Conservation (phyloP, 1,140 invertebrate species). For the Pectinophora gossypiella region DNA sequence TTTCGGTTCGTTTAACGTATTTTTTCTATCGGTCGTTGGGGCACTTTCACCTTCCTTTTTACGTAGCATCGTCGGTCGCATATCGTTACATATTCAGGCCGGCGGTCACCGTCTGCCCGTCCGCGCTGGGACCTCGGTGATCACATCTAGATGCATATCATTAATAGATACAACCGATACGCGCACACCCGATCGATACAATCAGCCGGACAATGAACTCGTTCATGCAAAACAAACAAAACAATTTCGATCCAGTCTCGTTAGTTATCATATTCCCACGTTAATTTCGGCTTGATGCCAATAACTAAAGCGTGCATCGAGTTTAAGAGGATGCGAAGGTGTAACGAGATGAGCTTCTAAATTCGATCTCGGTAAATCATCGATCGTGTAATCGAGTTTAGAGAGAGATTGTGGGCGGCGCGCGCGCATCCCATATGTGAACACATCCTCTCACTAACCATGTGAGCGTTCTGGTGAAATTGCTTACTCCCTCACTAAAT, state of each 20-base stretch:
- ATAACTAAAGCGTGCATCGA: not conserved
- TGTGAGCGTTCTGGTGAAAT: slow-evolving; percentile 37
- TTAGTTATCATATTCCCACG: slow-evolving; percentile 16
- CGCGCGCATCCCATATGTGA: slow-evolving; percentile 55
- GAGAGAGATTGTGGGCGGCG: slow-evolving; percentile 64
- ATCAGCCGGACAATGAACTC: slow-evolving; percentile 12
- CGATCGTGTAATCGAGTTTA: slow-evolving; percentile 67
- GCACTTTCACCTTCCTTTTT: slow-evolving; percentile 63
- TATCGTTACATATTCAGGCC: slow-evolving; percentile 58
- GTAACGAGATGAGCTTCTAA: slow-evolving; percentile 58
- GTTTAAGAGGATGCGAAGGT: slow-evolving; percentile 38
- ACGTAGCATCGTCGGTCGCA: slow-evolving; percentile 25
- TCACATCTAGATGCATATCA: slow-evolving; percentile 57
- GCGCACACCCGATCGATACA: slow-evolving; percentile 23
- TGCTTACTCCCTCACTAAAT: slow-evolving; percentile 27
- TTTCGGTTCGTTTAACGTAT: slow-evolving; percentile 44
- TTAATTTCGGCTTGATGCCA: slow-evolving; percentile 8
- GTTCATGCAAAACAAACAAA: not conserved
- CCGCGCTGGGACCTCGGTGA: slow-evolving; percentile 44
- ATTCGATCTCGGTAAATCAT: slow-evolving; percentile 72
- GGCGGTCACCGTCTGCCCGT: slow-evolving; percentile 26
- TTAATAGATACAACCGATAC: slow-evolving; percentile 46
- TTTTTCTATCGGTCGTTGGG: slow-evolving; percentile 58
- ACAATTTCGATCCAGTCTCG: not conserved
- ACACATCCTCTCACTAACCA: slow-evolving; percentile 56